A percentile compares a stretch with the other conserved stretches of the same genome.
phyloP scores from a whole-genome alignment of 2,797 vertebrate genomes.

The Myotis planiceps region DNA sequence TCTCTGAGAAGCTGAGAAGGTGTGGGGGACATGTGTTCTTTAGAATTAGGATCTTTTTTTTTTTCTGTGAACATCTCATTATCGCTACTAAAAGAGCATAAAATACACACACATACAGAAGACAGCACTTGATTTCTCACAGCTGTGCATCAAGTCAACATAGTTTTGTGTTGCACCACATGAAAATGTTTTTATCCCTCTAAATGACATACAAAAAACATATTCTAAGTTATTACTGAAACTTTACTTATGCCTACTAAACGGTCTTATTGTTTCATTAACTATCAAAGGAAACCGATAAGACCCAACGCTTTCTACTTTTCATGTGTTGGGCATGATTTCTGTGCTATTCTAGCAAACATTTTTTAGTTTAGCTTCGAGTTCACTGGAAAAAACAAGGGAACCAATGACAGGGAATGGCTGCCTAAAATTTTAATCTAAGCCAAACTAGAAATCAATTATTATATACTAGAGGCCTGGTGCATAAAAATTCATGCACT shows the following conservation, averaged over 20 bases:
- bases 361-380: not conserved
- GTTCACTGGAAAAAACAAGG: not conserved
- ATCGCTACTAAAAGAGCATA: not conserved
- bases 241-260: not conserved
- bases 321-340: not conserved
- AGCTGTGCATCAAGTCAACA: not conserved
- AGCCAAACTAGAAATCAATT: not conserved
- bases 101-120: not conserved
- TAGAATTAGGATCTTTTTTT: not conserved
- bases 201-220: not conserved
- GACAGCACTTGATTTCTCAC: not conserved
- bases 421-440: not conserved
- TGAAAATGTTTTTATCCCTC: not conserved
- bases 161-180: not conserved
- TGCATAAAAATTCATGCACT: too few relatives aligned
- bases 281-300: not conserved
- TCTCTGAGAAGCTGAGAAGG: slow-evolving; percentile 12
- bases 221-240: not conserved
- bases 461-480: too few relatives aligned
- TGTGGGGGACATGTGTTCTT: not conserved
- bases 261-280: not conserved
- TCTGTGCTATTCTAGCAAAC: not conserved
- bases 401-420: not conserved
- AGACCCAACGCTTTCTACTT: not conserved
- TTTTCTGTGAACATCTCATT: not conserved